These are phyloP conservation scores for Heliconius hewitsoni DNA, from an alignment of 1,140 invertebrate genomes.

Conservation along the genomic window DNA sequence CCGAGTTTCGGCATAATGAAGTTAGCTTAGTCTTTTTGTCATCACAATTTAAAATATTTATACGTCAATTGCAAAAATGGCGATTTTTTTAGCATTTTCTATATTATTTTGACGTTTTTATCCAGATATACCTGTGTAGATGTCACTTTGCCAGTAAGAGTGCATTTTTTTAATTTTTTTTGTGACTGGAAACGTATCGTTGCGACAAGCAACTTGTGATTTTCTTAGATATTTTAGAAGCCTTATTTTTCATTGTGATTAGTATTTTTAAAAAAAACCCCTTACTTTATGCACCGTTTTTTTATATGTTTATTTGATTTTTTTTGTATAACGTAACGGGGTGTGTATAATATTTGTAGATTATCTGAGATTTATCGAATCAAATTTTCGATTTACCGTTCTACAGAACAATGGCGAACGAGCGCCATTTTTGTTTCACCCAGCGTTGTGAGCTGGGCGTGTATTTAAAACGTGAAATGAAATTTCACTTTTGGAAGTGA, in stretches of 20 bases:
- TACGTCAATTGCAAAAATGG: constrained; percentile 27
- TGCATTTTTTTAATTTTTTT: constrained; percentile 59
- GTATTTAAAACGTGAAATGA: constrained; percentile 61
- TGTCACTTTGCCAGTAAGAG: constrained; percentile 66
- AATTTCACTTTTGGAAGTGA: constrained; percentile 68
- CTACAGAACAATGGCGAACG: constrained; percentile 21
- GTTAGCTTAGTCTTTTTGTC: constrained; percentile 38
- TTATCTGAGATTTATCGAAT: constrained; percentile 44
- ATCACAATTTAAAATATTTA: constrained; percentile 48
- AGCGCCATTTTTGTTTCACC: constrained; percentile 27
- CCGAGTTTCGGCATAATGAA: constrained; percentile 36
- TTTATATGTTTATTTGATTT: not conserved
- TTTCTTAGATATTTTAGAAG: constrained; percentile 37
- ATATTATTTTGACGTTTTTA: constrained; percentile 31
- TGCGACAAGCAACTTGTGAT: constrained; percentile 37
- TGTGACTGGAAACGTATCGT: constrained; percentile 42
- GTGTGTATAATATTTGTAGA: constrained; percentile 19
- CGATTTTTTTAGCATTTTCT: constrained; percentile 46
- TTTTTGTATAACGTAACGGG: constrained; percentile 6
- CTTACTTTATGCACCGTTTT: constrained; percentile 15
- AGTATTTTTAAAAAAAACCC: constrained; percentile 6
- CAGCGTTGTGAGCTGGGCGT: constrained; percentile 30
- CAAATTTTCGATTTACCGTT: constrained; percentile 43
- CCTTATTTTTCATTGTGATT: constrained; percentile 38
- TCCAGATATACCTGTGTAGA: constrained; percentile 36